Base-by-base conservation (phyloP, 1,140 invertebrate genomes). In the Hyles euphorbiae region DNA sequence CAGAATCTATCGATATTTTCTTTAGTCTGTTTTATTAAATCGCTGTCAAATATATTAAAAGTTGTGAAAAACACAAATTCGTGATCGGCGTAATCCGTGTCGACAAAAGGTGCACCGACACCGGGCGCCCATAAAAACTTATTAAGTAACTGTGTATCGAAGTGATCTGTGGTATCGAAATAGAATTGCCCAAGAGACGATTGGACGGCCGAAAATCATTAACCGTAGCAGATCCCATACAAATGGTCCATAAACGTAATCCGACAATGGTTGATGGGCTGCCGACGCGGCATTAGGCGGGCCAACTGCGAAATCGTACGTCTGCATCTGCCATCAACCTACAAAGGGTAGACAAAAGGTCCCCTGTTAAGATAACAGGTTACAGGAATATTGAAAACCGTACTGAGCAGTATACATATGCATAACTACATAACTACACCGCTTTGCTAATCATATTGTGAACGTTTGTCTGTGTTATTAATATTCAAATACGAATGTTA, bases 221-320 rank as follows among this genome's bases (percentile, higher is more conserved):
- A 83, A 75, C 67, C 75, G 74, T 78, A 78, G 68, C 76, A 74
- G 78, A 82, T 76, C 74, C 66, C 71, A 77, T 81, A 84, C 70
- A 81, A 84, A 81, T 82, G 74, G 72, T 65, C 72, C 67, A 81
- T 85, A 81, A 81, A 82, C 59, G 68, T 83, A 81, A 85, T 82
- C 77, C 77, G 72, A 79, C 77, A 78, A 73, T 83, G 74, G 76
- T 76, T 68, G 70, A 82, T 76, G 76, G 75, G 68, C 59, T 64
- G 61, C 50, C 63, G 63, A 40, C 36, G 52, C 62, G 57, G 56
- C 46, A 22, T 22, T 62, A 50, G 56, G 65, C 57, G 59, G 52
- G 50, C 50, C 49, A 56, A 58, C 36, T 81, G 68, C 61, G 70
- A 78, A 75, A 79, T 57, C 59, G 51, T 50, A 64, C 58, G 55